Percentiles rank a stretch among this genome's conserved stretches.
Conservation (phyloP, 2,888 invertebrate species). For the Linnaemya tessellans region DNA sequence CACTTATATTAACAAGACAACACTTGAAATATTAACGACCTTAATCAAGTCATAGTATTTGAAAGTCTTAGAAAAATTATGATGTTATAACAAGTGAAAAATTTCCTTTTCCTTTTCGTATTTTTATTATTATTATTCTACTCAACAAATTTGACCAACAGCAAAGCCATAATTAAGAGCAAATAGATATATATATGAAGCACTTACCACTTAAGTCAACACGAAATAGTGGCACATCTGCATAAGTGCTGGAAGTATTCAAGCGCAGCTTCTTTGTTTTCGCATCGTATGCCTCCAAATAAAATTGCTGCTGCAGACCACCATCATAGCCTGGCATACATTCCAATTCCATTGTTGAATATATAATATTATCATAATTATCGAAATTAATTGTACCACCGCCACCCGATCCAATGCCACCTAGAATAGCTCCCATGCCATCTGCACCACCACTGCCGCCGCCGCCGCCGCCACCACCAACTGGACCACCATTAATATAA, state of each 20-base stretch:
- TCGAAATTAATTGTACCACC: constrained; percentile 82
- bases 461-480: constrained; percentile 63
- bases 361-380: constrained; percentile 83
- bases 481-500: constrained; percentile 53
- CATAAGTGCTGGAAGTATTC: constrained; percentile 87
- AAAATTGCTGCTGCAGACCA: constrained; percentile 92
- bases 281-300: constrained; percentile 92
- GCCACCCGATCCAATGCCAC: constrained; percentile 69
- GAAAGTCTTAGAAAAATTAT: no score
- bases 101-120: no score
- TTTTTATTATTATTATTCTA: no score
- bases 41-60: no score
- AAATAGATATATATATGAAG: background rate
- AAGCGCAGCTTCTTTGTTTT: constrained; percentile 88
- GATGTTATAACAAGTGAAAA: no score
- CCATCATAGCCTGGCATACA: constrained; percentile 95
- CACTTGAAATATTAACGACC: no score
- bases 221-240: constrained; percentile 86
- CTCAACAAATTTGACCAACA: background rate
- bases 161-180: no score
- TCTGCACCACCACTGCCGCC: constrained; percentile 68
- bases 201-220: constrained; percentile 83
- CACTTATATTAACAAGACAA: no score
- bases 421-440: constrained; percentile 62
- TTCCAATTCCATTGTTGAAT: constrained; percentile 88